Base-by-base conservation (phyloP, 2,113 vertebrate species). In the Tenrec ecaudatus region DNA sequence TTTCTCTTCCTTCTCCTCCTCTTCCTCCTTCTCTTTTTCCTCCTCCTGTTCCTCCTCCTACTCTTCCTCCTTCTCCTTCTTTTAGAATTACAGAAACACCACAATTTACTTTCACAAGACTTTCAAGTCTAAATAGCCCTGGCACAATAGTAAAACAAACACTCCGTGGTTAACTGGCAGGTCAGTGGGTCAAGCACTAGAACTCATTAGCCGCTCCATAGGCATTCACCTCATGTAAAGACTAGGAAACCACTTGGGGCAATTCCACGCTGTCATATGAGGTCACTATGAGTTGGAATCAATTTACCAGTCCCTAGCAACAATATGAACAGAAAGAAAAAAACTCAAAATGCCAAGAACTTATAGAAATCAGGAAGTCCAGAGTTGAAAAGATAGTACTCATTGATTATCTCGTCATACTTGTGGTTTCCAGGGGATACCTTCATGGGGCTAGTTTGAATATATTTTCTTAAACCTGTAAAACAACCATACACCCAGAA, bases 381-480 rank as follows among this genome's bases (percentile, higher is more conserved):
- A 62, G 60, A 33, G 10, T 19, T 31, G 60, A 79, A 75, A 47
- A 47, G 43, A 47, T 6, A 79, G 69, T 86, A 40, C 80, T 47
- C 62, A 57, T 8, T 57, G 47, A 53, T 85, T 87, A 87, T 53
- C 40, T 90, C 75, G 36, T 89, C 43, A 75, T 81, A 47, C 36
- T 86, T 57, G 53, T 88, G 36, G 29, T 75, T 93, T 83, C 36
- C 43, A 91, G 71, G 71, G 73, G 84, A 89, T 77, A 36, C 62
- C 43, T 93, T 88, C 71, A 29, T 23, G 78, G 93, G 60, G 73
- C 84, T 95, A 43, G 92, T 92, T 87, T 92, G 84, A 47, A 47
- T 47, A 6, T 47, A 47, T 82, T 19, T 78, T 94, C 77, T 93
- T 87, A 81, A 92, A 85, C 43, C 10, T 83, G 7, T 95, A 75